Evolutionary conservation across 2,888 invertebrate species (phyloP).

Genomic region (Alsophila aescularia): DNA sequence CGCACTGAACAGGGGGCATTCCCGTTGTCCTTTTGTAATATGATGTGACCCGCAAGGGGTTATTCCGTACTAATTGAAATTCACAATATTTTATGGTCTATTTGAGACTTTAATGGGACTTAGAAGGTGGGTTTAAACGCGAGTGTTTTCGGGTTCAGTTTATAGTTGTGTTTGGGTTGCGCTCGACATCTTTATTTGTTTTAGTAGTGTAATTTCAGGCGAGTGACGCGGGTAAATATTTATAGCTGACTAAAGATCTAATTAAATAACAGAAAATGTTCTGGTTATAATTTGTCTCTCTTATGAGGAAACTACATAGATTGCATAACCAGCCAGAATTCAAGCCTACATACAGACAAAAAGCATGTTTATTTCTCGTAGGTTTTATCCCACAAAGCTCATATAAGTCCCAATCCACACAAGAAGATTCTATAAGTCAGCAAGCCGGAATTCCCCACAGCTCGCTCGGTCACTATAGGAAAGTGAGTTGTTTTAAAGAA

Average conservation of each 20-base stretch:
- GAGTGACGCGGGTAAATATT: background rate
- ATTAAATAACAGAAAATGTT: no score
- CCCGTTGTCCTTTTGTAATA: slow-evolving; percentile 72
- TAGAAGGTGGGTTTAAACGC: slow-evolving; percentile 30
- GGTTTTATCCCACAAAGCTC: background rate
- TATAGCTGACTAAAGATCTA: no score
- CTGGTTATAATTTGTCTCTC: no score
- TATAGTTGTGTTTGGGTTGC: slow-evolving; percentile 25
- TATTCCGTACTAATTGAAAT: slow-evolving; percentile 72
- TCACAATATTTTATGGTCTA: slow-evolving; percentile 68
- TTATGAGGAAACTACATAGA: no score
- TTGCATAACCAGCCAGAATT: no score
- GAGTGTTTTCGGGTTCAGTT: slow-evolving; percentile 32
- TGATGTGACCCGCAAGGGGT: slow-evolving; percentile 65
- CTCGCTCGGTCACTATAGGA: slow-evolving; percentile 62
- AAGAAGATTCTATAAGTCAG: slow-evolving; percentile 39
- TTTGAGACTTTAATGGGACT: slow-evolving; percentile 46
- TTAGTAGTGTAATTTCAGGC: slow-evolving; percentile 1
- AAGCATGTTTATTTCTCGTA: background rate
- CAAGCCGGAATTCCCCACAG: slow-evolving; percentile 51
- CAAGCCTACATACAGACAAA: no score
- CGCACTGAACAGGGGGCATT: slow-evolving; percentile 52
- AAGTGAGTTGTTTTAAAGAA: slow-evolving; percentile 77
- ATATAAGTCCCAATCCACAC: slow-evolving; percentile 6
- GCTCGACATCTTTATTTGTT: slow-evolving; percentile 7